phyloP scores from a whole-genome alignment of 2,797 vertebrate species.

The Pogoniulus pusillus region DNA sequence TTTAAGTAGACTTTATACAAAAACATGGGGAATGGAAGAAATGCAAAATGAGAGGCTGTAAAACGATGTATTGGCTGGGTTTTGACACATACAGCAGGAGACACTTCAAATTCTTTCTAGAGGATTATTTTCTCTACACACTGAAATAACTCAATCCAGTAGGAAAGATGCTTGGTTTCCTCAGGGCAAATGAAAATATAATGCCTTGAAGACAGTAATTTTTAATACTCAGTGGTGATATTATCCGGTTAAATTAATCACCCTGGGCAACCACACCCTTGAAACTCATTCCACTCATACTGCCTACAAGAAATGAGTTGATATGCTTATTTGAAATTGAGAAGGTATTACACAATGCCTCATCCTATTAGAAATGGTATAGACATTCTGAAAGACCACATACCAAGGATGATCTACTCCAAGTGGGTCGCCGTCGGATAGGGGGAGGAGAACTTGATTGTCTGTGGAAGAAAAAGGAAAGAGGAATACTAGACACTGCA shows the following conservation, averaged over 20 bases:
- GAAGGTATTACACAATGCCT: background rate
- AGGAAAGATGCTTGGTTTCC: conserved; percentile 11
- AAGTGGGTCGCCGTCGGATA: conserved; percentile 90
- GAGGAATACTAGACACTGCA: background rate
- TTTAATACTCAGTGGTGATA: background rate
- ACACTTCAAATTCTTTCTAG: background rate
- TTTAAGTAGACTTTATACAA: background rate
- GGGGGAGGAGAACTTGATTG: conserved; percentile 91
- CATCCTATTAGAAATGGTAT: background rate
- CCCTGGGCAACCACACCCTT: conserved; percentile 1
- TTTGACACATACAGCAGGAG: background rate
- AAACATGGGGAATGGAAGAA: background rate
- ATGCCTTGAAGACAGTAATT: background rate
- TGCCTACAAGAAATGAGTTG: background rate
- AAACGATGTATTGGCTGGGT: background rate
- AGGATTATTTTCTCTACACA: background rate
- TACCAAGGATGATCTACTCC: conserved; percentile 89
- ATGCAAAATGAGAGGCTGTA: background rate
- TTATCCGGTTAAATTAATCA: conserved; percentile 6
- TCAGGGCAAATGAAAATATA: background rate
- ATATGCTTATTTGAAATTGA: background rate
- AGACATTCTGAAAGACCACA: conserved; percentile 43
- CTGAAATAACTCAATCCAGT: background rate
- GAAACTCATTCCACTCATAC: background rate
- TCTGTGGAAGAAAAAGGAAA: conserved; percentile 71